These are phyloP conservation scores for Stegodyphus dumicola DNA, from an alignment of 1,140 invertebrate genomes.

Conservation along the genomic window DNA sequence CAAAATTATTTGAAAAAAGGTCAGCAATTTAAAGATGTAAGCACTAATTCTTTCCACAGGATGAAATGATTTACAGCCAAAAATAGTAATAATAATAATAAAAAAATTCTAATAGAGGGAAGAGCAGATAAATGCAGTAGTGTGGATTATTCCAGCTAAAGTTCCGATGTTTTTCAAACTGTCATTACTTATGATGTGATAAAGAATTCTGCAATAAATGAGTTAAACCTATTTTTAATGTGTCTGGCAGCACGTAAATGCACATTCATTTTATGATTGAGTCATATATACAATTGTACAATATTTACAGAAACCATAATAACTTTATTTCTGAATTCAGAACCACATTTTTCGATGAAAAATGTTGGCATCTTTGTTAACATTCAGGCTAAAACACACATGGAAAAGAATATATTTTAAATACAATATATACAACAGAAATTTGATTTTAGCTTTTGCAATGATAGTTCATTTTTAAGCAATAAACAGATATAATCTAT, in stretches of 20 bases:
- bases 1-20: background rate
- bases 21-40: no score
- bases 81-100: background rate
- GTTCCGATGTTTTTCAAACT: slow-evolving; percentile 22
- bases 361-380: slow-evolving; percentile 54
- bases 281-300: slow-evolving; percentile 58
- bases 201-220: slow-evolving; percentile 36
- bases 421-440: slow-evolving; percentile 60
- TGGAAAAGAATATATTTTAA: slow-evolving; percentile 51
- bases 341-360: slow-evolving; percentile 35
- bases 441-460: slow-evolving; percentile 59
- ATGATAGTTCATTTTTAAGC: slow-evolving; percentile 41
- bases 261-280: slow-evolving; percentile 52
- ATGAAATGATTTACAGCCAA: no score
- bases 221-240: slow-evolving; percentile 44
- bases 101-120: slow-evolving; percentile 30
- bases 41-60: no score
- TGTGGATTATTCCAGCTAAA: slow-evolving; percentile 33
- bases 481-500: slow-evolving; percentile 58
- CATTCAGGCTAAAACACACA: slow-evolving; percentile 57
- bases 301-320: slow-evolving; percentile 49
- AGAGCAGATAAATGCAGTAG: slow-evolving; percentile 46
- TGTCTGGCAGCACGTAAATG: slow-evolving; percentile 58
- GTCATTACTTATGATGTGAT: slow-evolving; percentile 43
- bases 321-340: slow-evolving; percentile 43